Evolutionary conservation across 2,888 invertebrate genomes (phyloP).

Genomic region (Pseudococcus viburni): DNA sequence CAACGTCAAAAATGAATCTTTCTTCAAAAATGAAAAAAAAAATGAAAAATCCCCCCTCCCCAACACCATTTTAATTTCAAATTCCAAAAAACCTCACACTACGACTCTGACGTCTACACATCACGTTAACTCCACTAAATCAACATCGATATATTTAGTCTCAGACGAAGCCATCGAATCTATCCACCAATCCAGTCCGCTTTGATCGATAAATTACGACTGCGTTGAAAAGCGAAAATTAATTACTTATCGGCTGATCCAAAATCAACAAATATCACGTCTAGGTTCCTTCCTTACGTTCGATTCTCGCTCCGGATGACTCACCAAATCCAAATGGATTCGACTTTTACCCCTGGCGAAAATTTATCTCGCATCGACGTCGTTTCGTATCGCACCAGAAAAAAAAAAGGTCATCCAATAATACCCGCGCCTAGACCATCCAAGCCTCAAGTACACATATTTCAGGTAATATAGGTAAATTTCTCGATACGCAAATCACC

Average conservation of each 20-base stretch:
- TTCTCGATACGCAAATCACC: not conserved
- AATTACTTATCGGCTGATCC: not conserved
- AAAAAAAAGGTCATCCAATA: slow-evolving; percentile 12
- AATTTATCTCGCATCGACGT: not conserved
- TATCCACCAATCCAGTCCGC: not conserved
- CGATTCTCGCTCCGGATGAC: not conserved
- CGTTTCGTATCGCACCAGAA: not conserved
- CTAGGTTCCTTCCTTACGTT: not conserved
- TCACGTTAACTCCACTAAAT: not conserved
- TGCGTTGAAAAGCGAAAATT: not conserved
- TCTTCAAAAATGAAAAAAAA: too few relatives aligned
- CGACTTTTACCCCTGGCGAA: not conserved
- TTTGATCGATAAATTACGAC: slow-evolving; percentile 41
- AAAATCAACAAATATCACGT: not conserved
- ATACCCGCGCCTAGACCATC: not conserved
- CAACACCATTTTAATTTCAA: too few relatives aligned
- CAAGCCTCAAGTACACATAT: not conserved
- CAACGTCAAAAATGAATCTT: too few relatives aligned
- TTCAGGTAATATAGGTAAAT: slow-evolving; percentile 19
- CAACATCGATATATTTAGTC: not conserved
- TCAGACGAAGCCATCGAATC: not conserved
- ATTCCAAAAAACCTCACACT: not conserved
- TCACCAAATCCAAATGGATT: not conserved
- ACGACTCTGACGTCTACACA: not conserved
- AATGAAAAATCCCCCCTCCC: too few relatives aligned